Evolutionary conservation across 2,888 invertebrate genomes (phyloP), one percentile per base, ranked within the genome.

Genomic region (Melinaea marsaeus): DNA sequence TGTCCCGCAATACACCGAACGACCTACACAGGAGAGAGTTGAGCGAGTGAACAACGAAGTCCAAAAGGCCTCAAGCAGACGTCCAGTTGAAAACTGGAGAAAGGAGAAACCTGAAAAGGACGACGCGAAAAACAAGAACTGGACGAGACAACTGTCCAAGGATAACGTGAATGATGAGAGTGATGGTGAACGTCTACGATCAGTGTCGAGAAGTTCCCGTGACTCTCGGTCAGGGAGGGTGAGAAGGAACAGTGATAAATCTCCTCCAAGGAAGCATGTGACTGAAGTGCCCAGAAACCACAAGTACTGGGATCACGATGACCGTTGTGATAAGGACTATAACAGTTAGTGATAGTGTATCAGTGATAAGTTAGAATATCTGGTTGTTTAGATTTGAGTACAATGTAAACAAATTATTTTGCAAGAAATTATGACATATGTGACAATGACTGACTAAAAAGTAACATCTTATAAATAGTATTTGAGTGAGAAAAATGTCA

Each of bases 261-360:
- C 82, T 0, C 83, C 83, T 0, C 80, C 80, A 0, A 69, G 82
- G 2, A 75, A 85, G 37, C 88, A 88, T 35, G 89, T 86, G 0
- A 79, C 83, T 0, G 90, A 90, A 4, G 89, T 89, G 0, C 90
- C 90, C 0, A 73, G 90, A 55, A 88, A 83, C 68, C 80, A 85
- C 1, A 90, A 89, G 60, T 90, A 90, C 51, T 90, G 90, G 90
- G 90, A 89, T 69, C 90, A 90, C 34, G 90, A 90, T 51, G 90
- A 90, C 22, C 72, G 90, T 2, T 89, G 88, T 69, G 90, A 90
- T 60, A 88, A 84, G 55, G 90, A 90, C 65, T 90, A 90, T 35
- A 85, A 84, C 63, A 88, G 88, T 86, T 90, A 88, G 86, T 86
- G 74, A 64, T 34, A 65, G 66, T 68, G 65, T 64, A 13, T 13